Evolutionary conservation across 2,888 invertebrate genomes (phyloP).

Genomic region (Philopedon plagiatum): DNA sequence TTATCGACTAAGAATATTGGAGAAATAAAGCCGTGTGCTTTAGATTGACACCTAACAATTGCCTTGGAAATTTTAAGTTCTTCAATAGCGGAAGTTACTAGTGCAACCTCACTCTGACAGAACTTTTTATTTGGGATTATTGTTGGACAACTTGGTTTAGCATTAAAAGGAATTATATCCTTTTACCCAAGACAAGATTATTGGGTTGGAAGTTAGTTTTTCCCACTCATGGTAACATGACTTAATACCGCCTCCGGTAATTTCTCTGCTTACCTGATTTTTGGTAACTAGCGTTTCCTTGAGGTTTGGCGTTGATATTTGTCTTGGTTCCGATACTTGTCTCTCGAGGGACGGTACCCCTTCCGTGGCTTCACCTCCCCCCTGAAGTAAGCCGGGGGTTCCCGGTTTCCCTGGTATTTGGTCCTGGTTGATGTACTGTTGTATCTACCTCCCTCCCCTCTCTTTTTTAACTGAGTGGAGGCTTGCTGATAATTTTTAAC

Average conservation of each 20-base stretch:
- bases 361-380: constrained; percentile 21
- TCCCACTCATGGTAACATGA: constrained; percentile 4
- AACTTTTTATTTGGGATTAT: too few species aligned
- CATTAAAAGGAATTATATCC: constrained; percentile 22
- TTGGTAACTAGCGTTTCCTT: too few species aligned
- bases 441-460: constrained; percentile 5
- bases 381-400: constrained; percentile 19
- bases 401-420: constrained; percentile 24
- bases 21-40: constrained; percentile 50
- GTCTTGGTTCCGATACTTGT: too few species aligned
- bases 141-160: not conserved
- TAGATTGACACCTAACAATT: constrained; percentile 5
- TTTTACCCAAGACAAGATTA: constrained; percentile 29
- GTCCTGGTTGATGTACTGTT: not conserved
- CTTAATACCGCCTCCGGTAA: constrained; percentile 11
- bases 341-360: constrained; percentile 27
- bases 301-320: too few species aligned
- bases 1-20: constrained; percentile 52
- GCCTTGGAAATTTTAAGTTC: constrained; percentile 10
- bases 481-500: not conserved
- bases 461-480: constrained; percentile 9
- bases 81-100: not conserved
- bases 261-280: not conserved
- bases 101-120: not conserved
- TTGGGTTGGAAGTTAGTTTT: constrained; percentile 21